A percentile compares a stretch with the other conserved stretches of the same genome.
These are phyloP conservation scores for Drosophila macrospina DNA, from an alignment of 2,888 invertebrate genomes.

Conservation along the genomic window DNA sequence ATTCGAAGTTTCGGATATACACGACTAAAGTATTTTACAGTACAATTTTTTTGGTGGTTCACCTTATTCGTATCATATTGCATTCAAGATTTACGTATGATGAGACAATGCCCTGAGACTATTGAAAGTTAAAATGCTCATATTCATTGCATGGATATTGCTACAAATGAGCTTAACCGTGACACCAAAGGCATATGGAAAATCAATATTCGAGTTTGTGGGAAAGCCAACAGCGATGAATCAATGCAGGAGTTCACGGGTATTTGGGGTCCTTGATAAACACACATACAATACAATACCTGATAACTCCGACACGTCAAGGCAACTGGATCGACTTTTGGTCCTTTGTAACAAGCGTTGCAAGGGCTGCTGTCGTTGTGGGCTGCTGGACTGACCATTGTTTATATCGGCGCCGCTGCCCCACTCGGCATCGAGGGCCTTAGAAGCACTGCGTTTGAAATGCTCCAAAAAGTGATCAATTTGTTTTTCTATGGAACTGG, in stretches of 20 bases:
- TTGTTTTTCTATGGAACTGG: conserved; percentile 91
- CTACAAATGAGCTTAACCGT: conserved; percentile 22
- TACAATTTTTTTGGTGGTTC: neutral
- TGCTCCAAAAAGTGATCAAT: conserved; percentile 94
- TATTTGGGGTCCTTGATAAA: conserved; percentile 10
- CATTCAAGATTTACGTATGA: too few species aligned
- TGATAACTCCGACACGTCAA: conserved; percentile 81
- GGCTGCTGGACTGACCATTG: conserved; percentile 44
- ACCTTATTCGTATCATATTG: neutral
- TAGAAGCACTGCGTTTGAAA: conserved; percentile 92
- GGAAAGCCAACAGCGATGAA: conserved; percentile 2
- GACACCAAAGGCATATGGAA: conserved; percentile 36
- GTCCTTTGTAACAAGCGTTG: conserved; percentile 68
- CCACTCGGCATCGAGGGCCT: conserved; percentile 88
- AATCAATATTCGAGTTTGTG: conserved; percentile 31
- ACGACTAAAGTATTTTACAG: too few species aligned
- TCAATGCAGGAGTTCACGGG: neutral
- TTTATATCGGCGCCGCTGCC: conserved; percentile 41
- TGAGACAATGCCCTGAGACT: neutral
- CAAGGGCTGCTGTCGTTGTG: conserved; percentile 48
- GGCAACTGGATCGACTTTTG: conserved; percentile 82
- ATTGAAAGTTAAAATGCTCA: neutral
- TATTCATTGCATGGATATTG: conserved; percentile 5
- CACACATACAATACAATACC: conserved; percentile 53
- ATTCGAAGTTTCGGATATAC: too few species aligned